phyloP scores from a whole-genome alignment of 30 jellyfish, hydroid and myxozoan genomes.

The Haliclystus octoradiatus region DNA sequence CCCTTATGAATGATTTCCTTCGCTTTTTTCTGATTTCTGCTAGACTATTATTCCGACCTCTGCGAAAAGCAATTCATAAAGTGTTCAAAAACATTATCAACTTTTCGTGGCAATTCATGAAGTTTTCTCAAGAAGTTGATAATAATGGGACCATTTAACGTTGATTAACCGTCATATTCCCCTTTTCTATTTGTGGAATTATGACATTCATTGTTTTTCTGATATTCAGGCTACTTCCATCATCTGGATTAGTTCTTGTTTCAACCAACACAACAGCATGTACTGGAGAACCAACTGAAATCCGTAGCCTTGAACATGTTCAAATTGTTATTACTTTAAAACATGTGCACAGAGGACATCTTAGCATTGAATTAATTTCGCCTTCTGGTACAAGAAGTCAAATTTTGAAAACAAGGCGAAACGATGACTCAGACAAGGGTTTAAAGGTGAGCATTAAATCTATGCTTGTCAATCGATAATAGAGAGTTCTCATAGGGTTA shows the following conservation, averaged over 20 bases:
- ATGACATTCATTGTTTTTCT: background rate
- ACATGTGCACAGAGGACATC: constrained; percentile 94
- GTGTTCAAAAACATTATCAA: too few relatives aligned
- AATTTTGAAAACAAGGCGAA: constrained; percentile 85
- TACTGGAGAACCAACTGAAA: constrained; percentile 50
- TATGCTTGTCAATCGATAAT: background rate
- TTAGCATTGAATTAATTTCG: constrained; percentile 80
- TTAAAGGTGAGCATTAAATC: constrained; percentile 43
- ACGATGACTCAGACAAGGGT: constrained; percentile 86
- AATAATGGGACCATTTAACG: too few relatives aligned
- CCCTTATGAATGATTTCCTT: too few relatives aligned
- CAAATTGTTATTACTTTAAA: constrained; percentile 77
- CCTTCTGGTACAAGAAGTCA: constrained; percentile 98
- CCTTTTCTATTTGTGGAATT: too few relatives aligned
- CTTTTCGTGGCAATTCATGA: too few relatives aligned
- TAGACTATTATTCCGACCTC: too few relatives aligned
- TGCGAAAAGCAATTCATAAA: too few relatives aligned
- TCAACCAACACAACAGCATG: constrained; percentile 69
- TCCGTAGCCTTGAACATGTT: constrained; percentile 84
- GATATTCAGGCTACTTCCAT: constrained; percentile 65
- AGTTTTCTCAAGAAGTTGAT: too few relatives aligned
- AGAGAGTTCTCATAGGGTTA: too few relatives aligned
- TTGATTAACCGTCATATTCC: too few relatives aligned
- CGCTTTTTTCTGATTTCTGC: too few relatives aligned
- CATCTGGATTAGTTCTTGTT: constrained; percentile 63